Base-by-base conservation (phyloP, 2,797 vertebrate species). In the Trematomus bernacchii region DNA sequence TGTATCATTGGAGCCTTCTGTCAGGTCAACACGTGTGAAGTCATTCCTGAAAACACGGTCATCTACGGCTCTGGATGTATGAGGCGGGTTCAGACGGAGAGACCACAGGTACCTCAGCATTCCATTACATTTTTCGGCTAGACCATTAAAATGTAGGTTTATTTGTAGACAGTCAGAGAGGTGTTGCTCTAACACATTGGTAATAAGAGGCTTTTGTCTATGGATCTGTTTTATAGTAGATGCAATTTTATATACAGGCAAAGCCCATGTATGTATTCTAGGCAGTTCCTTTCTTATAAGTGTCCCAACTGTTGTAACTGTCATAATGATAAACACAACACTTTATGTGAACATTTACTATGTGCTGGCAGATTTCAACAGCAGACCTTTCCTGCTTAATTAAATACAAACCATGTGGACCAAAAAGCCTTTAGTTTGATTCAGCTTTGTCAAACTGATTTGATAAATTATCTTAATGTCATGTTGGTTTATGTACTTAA, bases 1-100 rank as follows among this genome's bases (percentile, higher is more conserved):
- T 99, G 98, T 66, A 99, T 99, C 91, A 96, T 99, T 0, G 98
- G 98, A 6, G 97, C 97, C 6, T 99, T 97, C 85, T 99, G 98
- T 83, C 96, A 95, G 51, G 91, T 99, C 44, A 98, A 98, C 91
- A 99, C 98, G 0, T 98, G 96, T 3, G 98, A 99, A 88, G 96
- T 97, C 73, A 97, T 99, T 89, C 97, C 97, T 0, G 98, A 99
- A 68, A 99, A 99, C 89, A 99, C 97, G 0, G 98, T 99, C 44
- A 97, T 99, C 91, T 99, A 97, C 0, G 97, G 98, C 2, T 95
- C 96, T 0, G 96, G 96, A 68, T 99, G 98, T 80, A 96, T 99
- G 87, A 96, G 98, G 52, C 95, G 98, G 0, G 96, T 98, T 21
- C 98, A 99, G 92, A 99, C 97, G 0, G 98, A 99, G 89, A 95